A percentile compares a stretch with the other conserved stretches of the same genome.
phyloP scores from a whole-genome alignment of 2,888 invertebrate genomes.

The Pristionchus maxplancki region DNA sequence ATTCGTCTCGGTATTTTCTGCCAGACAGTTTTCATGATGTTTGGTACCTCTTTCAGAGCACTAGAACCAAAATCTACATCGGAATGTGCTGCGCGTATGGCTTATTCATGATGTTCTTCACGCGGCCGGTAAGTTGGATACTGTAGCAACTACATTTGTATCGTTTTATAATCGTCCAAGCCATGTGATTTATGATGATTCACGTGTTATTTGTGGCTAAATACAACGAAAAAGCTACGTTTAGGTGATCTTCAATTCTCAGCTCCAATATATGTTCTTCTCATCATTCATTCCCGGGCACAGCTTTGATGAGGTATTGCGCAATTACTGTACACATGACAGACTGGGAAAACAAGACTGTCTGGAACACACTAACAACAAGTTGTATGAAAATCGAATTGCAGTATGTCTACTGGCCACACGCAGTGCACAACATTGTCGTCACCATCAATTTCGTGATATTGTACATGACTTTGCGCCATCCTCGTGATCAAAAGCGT shows the following conservation, averaged over 20 bases:
- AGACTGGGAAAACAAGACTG: no score
- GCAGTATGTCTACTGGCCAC: background rate
- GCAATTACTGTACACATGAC: background rate
- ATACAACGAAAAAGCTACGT: background rate
- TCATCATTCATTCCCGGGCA: background rate
- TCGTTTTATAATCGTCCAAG: no score
- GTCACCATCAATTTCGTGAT: background rate
- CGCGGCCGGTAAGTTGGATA: background rate
- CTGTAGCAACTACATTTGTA: no score
- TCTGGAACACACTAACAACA: background rate
- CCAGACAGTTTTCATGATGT: background rate
- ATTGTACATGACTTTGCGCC: background rate
- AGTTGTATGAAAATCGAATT: background rate
- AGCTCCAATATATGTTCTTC: background rate
- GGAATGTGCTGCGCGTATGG: background rate
- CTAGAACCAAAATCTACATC: background rate
- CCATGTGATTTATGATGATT: no score
- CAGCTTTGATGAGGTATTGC: background rate
- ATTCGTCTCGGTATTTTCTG: background rate
- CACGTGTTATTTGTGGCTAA: no score
- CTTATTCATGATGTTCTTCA: background rate
- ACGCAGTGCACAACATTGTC: background rate
- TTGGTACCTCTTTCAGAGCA: background rate
- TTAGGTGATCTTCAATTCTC: background rate
- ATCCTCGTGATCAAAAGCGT: background rate